Conservation (phyloP, 2,113 vertebrate genomes). For the Peromyscus californicus region DNA sequence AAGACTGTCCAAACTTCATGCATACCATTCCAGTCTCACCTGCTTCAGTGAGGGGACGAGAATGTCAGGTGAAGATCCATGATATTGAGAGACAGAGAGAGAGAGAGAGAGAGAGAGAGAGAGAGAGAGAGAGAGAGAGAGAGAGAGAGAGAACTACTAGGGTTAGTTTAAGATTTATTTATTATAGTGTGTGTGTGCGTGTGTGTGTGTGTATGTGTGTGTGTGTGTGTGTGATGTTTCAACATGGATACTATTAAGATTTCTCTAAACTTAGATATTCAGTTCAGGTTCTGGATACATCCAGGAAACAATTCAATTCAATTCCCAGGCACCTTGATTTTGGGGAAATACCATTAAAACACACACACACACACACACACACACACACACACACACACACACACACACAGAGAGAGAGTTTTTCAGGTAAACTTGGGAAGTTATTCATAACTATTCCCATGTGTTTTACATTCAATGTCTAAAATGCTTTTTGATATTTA, state of each 20-base stretch:
- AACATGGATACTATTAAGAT: background rate
- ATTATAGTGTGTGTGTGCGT: background rate
- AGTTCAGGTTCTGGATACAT: background rate
- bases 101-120: too few species aligned
- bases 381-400: too few species aligned
- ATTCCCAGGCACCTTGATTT: background rate
- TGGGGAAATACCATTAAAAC: background rate
- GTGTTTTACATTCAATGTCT: background rate
- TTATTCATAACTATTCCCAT: background rate
- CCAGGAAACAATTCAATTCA: background rate
- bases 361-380: background rate
- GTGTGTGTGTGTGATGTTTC: background rate
- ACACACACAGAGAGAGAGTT: background rate
- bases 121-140: too few species aligned
- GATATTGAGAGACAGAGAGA: background rate
- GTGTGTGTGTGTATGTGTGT: background rate
- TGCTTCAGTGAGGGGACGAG: constrained; percentile 71
- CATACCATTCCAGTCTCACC: constrained; percentile 34
- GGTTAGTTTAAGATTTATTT: background rate
- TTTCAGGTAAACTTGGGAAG: background rate
- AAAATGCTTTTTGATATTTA: background rate
- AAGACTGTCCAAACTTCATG: constrained; percentile 49
- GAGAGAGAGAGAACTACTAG: background rate
- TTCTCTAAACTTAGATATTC: background rate
- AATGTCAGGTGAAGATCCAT: constrained; percentile 36